These are phyloP conservation scores for Bufo gargarizans DNA, from an alignment of 2,113 vertebrate species.

Conservation along the genomic window DNA sequence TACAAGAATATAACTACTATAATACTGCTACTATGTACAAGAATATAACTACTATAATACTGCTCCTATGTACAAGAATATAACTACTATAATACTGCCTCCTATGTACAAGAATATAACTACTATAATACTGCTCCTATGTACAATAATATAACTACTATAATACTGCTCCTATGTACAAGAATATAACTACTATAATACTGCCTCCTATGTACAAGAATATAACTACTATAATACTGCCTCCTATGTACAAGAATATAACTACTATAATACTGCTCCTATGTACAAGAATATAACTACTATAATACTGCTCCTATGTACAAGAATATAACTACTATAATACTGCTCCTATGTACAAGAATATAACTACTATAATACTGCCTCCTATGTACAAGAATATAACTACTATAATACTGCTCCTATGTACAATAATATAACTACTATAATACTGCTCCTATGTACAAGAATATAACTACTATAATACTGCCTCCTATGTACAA, in stretches of 20 bases:
- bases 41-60: conserved; percentile 1
- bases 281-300: conserved; percentile 11
- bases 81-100: conserved; percentile 4
- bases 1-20: conserved; percentile 5
- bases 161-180: not conserved
- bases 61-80: not conserved
- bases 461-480: conserved; percentile 16
- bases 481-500: not conserved
- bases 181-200: conserved; percentile 2
- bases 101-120: conserved; percentile 8
- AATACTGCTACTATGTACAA: not conserved
- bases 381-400: not conserved
- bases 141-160: not conserved
- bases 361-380: not conserved
- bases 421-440: not conserved
- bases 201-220: not conserved
- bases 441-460: not conserved
- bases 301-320: not conserved
- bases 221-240: conserved; percentile 6
- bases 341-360: not conserved
- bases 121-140: not conserved
- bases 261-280: not conserved
- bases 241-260: not conserved
- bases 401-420: conserved; percentile 8
- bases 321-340: conserved; percentile 6